Evolutionary conservation across 2,113 vertebrate species (phyloP).

Genomic region (Edolisoma coerulescens): DNA sequence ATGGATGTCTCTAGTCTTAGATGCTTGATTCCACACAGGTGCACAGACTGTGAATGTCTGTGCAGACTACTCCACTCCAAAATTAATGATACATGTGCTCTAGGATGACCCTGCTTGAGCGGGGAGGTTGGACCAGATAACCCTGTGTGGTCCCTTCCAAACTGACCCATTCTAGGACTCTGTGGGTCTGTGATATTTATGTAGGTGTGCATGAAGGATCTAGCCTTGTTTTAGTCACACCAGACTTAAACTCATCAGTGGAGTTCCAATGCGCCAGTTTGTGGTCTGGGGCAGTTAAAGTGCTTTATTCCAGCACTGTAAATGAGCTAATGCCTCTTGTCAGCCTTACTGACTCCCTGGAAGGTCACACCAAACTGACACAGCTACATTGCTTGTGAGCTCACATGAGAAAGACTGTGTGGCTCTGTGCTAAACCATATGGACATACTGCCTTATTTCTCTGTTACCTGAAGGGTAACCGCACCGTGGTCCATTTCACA

Average conservation of each 20-base stretch:
- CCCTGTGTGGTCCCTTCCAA: background rate
- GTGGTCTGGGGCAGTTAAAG: background rate
- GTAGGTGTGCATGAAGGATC: background rate
- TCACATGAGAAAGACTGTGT: background rate
- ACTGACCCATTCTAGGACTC: background rate
- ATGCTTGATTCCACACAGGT: accelerated
- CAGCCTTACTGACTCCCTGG: background rate
- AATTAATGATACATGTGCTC: background rate
- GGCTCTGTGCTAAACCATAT: background rate
- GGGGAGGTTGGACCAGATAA: background rate
- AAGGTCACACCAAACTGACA: background rate
- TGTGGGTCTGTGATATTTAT: background rate
- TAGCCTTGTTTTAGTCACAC: background rate
- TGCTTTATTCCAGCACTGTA: background rate
- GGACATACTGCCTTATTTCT: background rate
- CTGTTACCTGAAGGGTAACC: background rate
- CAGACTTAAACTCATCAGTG: background rate
- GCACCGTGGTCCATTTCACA: background rate
- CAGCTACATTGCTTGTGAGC: background rate
- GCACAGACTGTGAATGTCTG: background rate
- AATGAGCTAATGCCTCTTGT: background rate
- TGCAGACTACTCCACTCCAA: background rate
- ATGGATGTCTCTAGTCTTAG: background rate
- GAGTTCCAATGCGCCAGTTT: background rate
- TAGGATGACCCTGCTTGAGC: background rate